phyloP scores from a whole-genome alignment of 2,888 invertebrate species.

The Cerceris rybyensis region DNA sequence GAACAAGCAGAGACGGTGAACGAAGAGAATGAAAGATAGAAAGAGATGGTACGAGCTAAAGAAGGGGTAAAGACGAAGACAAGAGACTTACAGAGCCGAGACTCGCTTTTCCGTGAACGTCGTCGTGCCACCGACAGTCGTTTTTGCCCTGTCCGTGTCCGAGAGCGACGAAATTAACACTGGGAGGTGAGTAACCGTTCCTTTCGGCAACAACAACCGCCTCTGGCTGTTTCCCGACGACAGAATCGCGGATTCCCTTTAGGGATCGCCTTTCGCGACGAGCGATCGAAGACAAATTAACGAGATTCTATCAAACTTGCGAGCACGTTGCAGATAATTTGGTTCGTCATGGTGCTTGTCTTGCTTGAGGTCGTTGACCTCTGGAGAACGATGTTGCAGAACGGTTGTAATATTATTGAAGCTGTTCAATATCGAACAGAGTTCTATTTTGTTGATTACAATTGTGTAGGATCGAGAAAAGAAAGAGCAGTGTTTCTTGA shows the following conservation, averaged over 20 bases:
- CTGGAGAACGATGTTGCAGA: no score
- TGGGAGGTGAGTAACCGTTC: constrained; percentile 65
- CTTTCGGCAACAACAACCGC: constrained; percentile 35
- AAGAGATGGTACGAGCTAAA: constrained; percentile 18
- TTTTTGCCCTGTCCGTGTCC: constrained; percentile 52
- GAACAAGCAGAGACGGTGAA: constrained; percentile 5
- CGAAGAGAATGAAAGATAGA: constrained; percentile 16
- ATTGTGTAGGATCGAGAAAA: no score
- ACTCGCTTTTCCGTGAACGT: constrained; percentile 61
- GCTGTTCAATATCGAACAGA: no score
- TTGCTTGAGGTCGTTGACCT: no score
- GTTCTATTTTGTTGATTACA: no score
- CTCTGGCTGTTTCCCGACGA: neutral
- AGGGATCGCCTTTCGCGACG: neutral
- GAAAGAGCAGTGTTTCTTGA: no score
- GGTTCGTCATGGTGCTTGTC: no score
- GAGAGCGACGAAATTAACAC: constrained; percentile 68
- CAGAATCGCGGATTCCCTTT: no score
- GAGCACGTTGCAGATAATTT: no score
- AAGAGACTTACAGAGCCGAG: constrained; percentile 8
- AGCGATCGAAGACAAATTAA: neutral
- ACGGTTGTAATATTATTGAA: no score
- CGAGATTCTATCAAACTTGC: neutral
- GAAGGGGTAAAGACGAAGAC: neutral
- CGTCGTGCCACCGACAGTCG: constrained; percentile 61